Evolutionary conservation across 92 coral and sea anemone genomes (phyloP).

Genomic region (Epizoanthus fatuus): DNA sequence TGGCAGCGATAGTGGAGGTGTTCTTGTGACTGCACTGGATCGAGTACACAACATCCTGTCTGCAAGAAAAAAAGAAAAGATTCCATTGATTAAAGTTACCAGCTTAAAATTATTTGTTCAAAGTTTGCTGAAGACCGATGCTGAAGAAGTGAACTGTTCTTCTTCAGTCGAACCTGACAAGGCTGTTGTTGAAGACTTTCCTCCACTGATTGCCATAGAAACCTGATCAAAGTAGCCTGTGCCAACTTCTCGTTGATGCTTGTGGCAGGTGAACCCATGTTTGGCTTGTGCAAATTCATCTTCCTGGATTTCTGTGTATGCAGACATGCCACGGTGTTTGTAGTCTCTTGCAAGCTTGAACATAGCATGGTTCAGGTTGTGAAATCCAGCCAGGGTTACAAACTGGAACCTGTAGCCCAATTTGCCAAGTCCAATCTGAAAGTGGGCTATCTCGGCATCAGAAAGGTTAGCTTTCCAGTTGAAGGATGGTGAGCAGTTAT

Average conservation of each 20-base stretch:
- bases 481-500: constrained; percentile 99
- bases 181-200: constrained; percentile 91
- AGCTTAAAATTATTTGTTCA: not conserved
- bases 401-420: constrained; percentile 97
- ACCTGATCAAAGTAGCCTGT: constrained; percentile 95
- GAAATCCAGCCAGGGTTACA: constrained; percentile 98
- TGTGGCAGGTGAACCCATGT: constrained; percentile 95
- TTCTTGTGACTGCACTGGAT: no score
- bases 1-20: not conserved
- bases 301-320: constrained; percentile 92
- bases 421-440: constrained; percentile 94
- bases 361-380: constrained; percentile 97
- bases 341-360: constrained; percentile 95
- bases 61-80: no score
- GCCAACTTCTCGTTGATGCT: constrained; percentile 98
- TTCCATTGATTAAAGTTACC: no score
- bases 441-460: constrained; percentile 90
- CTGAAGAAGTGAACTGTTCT: constrained; percentile 79
- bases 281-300: constrained; percentile 94
- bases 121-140: constrained; percentile 29
- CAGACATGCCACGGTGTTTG: constrained; percentile 92
- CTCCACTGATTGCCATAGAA: constrained; percentile 94
- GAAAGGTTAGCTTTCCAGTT: constrained; percentile 99
- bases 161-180: constrained; percentile 96
- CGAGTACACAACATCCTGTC: no score